Evolutionary conservation across 1,140 invertebrate species (phyloP).

Genomic region (Galleria mellonella): DNA sequence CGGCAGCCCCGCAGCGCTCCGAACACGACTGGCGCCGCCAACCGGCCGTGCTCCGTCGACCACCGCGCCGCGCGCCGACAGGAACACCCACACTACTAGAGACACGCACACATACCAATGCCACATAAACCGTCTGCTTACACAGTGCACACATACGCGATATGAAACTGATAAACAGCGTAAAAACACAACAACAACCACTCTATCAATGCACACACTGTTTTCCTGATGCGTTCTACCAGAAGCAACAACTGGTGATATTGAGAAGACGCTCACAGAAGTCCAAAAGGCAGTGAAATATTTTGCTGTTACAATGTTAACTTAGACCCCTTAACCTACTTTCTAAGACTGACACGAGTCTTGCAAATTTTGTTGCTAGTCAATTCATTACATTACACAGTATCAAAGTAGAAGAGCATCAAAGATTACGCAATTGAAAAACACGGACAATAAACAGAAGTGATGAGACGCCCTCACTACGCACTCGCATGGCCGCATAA

Average conservation of each 20-base stretch:
- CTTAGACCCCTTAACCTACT: too few relatives aligned
- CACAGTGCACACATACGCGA: constrained; percentile 28
- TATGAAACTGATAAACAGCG: constrained; percentile 59
- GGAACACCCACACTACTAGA: constrained; percentile 43
- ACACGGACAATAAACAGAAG: constrained; percentile 16
- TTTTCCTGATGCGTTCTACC: constrained; percentile 24
- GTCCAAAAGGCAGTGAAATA: too few relatives aligned
- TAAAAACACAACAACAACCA: constrained; percentile 52
- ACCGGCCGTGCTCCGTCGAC: constrained; percentile 12
- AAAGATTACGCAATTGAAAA: constrained; percentile 6
- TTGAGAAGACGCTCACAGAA: too few relatives aligned
- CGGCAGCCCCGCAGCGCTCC: constrained; percentile 44
- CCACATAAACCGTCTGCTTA: constrained; percentile 19
- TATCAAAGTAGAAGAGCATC: too few relatives aligned
- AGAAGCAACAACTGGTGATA: constrained; percentile 5
- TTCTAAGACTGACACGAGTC: too few relatives aligned
- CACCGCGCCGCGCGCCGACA: constrained; percentile 32
- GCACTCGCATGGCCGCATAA: constrained; percentile 12
- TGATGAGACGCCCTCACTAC: constrained; percentile 10
- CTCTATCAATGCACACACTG: constrained; percentile 48
- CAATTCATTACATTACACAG: too few relatives aligned
- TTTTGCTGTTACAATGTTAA: too few relatives aligned
- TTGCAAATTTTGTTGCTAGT: too few relatives aligned
- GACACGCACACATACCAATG: constrained; percentile 22
- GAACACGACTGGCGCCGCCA: constrained; percentile 34